Evolutionary conservation across 2,888 invertebrate species (phyloP).

Genomic region (Callosobruchus maculatus): DNA sequence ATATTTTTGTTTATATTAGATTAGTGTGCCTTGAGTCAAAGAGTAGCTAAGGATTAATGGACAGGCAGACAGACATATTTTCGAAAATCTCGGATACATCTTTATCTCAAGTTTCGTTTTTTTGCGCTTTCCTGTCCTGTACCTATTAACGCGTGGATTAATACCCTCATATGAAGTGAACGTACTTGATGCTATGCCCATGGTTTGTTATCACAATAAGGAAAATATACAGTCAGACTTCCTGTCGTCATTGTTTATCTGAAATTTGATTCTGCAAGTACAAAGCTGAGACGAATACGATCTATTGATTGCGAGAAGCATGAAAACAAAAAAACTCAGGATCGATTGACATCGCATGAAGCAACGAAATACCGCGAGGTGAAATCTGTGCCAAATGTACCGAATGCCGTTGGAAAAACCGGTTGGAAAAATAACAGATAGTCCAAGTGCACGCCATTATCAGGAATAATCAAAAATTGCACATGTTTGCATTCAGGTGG

Average conservation of each 20-base stretch:
- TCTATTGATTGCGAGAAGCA: background rate
- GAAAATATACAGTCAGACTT: too few relatives aligned
- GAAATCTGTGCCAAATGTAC: background rate
- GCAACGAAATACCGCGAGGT: background rate
- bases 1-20: too few relatives aligned
- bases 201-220: too few relatives aligned
- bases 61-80: too few relatives aligned
- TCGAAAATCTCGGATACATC: too few relatives aligned
- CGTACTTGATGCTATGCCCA: too few relatives aligned
- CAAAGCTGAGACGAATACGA: background rate
- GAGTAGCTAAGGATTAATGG: too few relatives aligned
- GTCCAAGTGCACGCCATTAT: constrained; percentile 33
- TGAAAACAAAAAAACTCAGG: background rate
- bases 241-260: background rate
- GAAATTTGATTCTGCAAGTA: background rate
- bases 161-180: too few relatives aligned
- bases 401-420: constrained; percentile 15
- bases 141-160: too few relatives aligned
- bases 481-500: constrained; percentile 40
- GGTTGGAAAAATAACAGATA: constrained; percentile 25
- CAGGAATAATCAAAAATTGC: constrained; percentile 43
- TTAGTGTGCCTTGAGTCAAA: too few relatives aligned
- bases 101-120: too few relatives aligned
- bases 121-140: too few relatives aligned
- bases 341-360: background rate